phyloP scores from a whole-genome alignment of 2,797 vertebrate genomes.

The Neosilurus hyrtlii region DNA sequence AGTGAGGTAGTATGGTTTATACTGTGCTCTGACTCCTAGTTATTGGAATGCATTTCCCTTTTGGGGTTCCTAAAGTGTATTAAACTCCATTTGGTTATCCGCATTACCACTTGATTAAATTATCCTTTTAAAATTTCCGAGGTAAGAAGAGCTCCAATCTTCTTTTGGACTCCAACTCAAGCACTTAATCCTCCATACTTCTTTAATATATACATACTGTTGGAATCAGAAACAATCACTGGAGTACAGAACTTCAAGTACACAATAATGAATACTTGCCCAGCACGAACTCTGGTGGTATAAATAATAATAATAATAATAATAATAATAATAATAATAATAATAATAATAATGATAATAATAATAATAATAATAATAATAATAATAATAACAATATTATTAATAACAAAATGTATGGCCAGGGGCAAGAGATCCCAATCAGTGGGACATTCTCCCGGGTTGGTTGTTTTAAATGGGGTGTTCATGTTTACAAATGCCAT shows the following conservation, averaged over 20 bases:
- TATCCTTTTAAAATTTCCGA: background rate
- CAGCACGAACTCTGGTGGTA: background rate
- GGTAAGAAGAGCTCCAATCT: background rate
- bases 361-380: no score
- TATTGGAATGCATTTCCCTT: slow-evolving; percentile 25
- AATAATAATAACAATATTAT: background rate
- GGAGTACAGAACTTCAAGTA: background rate
- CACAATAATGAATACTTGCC: background rate
- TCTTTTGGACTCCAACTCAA: background rate
- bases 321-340: no score
- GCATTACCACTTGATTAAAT: slow-evolving; percentile 26
- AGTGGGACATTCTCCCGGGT: background rate
- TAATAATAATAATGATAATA: no score
- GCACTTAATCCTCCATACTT: slow-evolving; percentile 12
- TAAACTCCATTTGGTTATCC: background rate
- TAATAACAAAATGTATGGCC: background rate
- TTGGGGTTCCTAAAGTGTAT: slow-evolving; percentile 24
- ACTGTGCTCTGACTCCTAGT: background rate
- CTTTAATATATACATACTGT: background rate
- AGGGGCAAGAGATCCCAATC: no score
- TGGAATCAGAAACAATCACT: background rate
- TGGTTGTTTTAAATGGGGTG: background rate
- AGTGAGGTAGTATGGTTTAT: background rate
- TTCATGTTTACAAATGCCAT: no score
- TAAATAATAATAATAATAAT: background rate